These are phyloP conservation scores for Tonatia bakeri DNA, from an alignment of 2,113 vertebrate genomes.

Conservation along the genomic window DNA sequence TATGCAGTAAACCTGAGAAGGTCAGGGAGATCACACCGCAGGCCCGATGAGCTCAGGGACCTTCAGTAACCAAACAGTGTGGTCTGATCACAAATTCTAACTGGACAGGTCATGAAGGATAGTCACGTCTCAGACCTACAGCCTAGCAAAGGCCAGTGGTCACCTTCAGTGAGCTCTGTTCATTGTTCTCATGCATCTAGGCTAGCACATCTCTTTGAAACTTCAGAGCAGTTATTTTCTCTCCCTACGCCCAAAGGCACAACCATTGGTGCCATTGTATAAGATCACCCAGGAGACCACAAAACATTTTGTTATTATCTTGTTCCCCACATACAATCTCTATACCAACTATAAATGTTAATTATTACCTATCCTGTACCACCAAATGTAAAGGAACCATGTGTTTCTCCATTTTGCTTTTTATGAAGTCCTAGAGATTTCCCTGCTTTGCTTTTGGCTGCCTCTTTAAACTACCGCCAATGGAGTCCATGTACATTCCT, in stretches of 20 bases:
- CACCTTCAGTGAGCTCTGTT: background rate
- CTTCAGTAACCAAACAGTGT: background rate
- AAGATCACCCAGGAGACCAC: background rate
- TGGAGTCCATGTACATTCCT: background rate
- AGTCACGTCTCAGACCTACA: background rate
- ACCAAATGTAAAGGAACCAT: background rate
- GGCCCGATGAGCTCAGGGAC: background rate
- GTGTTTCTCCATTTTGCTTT: background rate
- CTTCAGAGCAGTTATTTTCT: background rate
- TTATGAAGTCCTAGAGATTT: background rate
- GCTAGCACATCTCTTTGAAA: background rate
- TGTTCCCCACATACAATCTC: background rate
- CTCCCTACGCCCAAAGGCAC: background rate
- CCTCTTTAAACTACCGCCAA: background rate
- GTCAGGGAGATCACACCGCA: accelerated
- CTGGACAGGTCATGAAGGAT: background rate
- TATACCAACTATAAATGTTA: background rate
- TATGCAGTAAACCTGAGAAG: background rate
- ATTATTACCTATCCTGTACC: background rate
- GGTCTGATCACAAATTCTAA: background rate
- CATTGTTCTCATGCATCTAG: background rate
- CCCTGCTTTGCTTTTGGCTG: background rate
- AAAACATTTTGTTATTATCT: background rate
- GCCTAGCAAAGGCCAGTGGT: background rate
- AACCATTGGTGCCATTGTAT: background rate